Base-by-base conservation (phyloP, 2,888 invertebrate genomes). In the Melanotus villosus region DNA sequence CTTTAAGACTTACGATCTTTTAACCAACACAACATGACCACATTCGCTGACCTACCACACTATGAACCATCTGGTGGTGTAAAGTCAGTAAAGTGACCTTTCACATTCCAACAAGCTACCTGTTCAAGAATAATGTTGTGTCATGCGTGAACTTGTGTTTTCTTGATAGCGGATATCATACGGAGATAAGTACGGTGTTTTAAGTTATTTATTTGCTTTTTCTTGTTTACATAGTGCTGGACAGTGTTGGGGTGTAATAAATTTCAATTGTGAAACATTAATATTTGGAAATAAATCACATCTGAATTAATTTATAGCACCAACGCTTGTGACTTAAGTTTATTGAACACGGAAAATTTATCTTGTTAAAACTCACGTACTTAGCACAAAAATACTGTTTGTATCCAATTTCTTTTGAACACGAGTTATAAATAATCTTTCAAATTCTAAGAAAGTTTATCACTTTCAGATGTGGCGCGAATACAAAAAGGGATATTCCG, bases 31-130 rank as follows among this genome's bases (percentile, higher is more conserved):
- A 41, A 16, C 41, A 16, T 16, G 41, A 0, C 26, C 26, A 41
- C 41, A 41, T 41, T 41, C 14, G 41, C 45, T 45, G 45, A 45
- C 45, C 45, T 45, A 45, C 21, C 45, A 21, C 45, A 45, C 45
- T 6, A 45, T 45, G 16, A 45, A 45, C 45, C 45, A 45, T 21
- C 21, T 21, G 45, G 2, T 2, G 19, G 41, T 21, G n/a, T 45
- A 45, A 21, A 21, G 21, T 45, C 19, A 45, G n/a, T n/a, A n/a
- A n/a, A n/a, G n/a, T n/a, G n/a, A n/a, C 41, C 45, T 21, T 45
- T 45, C 12, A n/a, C 45, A 45, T 45, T 45, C 45, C 45, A 16
- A 0, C 16, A 16, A 16, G 41, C 41, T 41, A 41, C 41, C 9
- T 16, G 41, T 26, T 26, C 26, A 26, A 26, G 16, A 41, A 14